phyloP scores from a whole-genome alignment of 2,888 invertebrate species.

The Tenthredo scrophulariae region DNA sequence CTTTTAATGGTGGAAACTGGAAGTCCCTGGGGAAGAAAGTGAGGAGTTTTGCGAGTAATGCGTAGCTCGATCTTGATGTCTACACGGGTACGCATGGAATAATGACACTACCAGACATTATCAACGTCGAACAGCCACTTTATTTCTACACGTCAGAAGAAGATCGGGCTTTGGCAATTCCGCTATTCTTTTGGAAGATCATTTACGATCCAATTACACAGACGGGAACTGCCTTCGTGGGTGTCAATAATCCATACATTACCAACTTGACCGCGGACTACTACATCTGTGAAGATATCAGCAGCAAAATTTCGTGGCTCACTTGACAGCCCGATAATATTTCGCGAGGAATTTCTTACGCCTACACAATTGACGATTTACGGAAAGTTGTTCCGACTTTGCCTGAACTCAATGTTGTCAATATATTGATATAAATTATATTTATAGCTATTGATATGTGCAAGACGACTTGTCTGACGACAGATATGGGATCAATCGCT shows the following conservation, averaged over 20 bases:
- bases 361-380: conserved; percentile 82
- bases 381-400: conserved; percentile 79
- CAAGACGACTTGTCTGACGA: not conserved
- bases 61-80: conserved; percentile 73
- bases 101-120: conserved; percentile 79
- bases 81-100: conserved; percentile 82
- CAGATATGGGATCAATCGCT: not conserved
- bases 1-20: conserved; percentile 82
- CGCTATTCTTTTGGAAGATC: conserved; percentile 75
- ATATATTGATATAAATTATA: conserved; percentile 67
- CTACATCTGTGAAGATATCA: conserved; percentile 80
- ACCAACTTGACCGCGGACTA: conserved; percentile 60
- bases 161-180: conserved; percentile 71
- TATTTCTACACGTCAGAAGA: conserved; percentile 75
- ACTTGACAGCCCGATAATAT: conserved; percentile 80
- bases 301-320: conserved; percentile 79
- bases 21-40: conserved; percentile 77
- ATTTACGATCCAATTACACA: conserved; percentile 65
- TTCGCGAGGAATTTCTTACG: conserved; percentile 82
- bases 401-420: conserved; percentile 80
- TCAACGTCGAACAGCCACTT: conserved; percentile 76
- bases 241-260: conserved; percentile 79
- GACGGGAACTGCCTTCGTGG: conserved; percentile 70
- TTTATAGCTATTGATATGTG: not conserved
- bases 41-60: conserved; percentile 75